Evolutionary conservation across 2,113 vertebrate genomes (phyloP), one percentile per base, ranked within the genome.

Genomic region (Promerops cafer): DNA sequence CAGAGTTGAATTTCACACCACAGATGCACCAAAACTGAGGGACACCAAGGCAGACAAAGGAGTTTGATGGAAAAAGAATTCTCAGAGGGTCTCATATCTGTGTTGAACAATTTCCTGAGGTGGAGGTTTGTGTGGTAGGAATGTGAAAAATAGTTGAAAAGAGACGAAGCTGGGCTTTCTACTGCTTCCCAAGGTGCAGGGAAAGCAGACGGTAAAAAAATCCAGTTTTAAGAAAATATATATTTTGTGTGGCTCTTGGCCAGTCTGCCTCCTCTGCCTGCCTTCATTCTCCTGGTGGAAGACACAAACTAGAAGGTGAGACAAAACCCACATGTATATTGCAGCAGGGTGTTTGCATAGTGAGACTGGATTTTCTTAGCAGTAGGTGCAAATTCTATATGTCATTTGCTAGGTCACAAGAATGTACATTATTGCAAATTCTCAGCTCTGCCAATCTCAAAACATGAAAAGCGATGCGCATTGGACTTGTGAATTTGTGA

Each of bases 321-420:
- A 39, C 40, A 64, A 76, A 61, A 71, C 10, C 3, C 0, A 0
- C 12, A 31, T 44, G 1, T 31, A 28, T 31, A 19, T 8, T 49
- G 28, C 1, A 56, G 5, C 17, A 35, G 9, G 11, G 5, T 52
- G 8, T 76, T 39, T 72, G 26, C 23, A 28, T 20, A 83, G 20
- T 13, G 27, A 80, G 16, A 39, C 18, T 27, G 30, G 2, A 3
- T 59, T 66, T 85, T 49, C 57, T 69, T 39, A 83, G 40, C 16
- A 45, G 30, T 54, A 71, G 31, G 13, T 47, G 30, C 26, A 75
- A 90, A 75, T 59, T 71, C 44, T 52, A 76, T 47, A 47, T 23
- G 26, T 26, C 9, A 50, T 60, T 86, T 77, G 7, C 19, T 76
- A 33, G 37, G 23, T 68, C 24, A 47, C 16, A 49, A 33, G 27